Evolutionary conservation across 2,797 vertebrate species (phyloP).

Genomic region (Psittacula derbiana): DNA sequence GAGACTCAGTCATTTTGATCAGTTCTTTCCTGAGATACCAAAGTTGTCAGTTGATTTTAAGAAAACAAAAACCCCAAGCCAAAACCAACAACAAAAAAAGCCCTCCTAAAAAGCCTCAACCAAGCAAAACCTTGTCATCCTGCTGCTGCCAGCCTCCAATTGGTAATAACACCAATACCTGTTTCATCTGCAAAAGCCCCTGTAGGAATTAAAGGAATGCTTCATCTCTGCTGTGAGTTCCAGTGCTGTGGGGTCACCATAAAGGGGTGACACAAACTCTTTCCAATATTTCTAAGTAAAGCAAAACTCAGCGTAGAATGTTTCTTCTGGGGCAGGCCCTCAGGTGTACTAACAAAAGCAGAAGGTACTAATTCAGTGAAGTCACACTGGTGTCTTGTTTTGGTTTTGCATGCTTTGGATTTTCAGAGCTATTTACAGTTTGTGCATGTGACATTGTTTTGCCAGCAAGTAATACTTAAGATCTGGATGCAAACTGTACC

Average conservation of each 20-base stretch:
- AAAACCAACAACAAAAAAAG: not conserved
- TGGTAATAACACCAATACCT: not conserved
- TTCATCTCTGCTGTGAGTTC: not conserved
- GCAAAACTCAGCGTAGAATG: not conserved
- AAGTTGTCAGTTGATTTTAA: not conserved
- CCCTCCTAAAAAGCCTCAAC: not conserved
- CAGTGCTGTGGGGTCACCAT: not conserved
- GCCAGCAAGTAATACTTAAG: not conserved
- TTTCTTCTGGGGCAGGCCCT: not conserved
- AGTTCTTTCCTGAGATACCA: not conserved
- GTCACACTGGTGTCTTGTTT: not conserved
- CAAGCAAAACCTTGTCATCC: not conserved
- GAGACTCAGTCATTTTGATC: not conserved
- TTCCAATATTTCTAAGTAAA: not conserved
- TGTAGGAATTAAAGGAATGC: conserved; percentile 27
- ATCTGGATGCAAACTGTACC: not conserved
- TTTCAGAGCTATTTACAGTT: not conserved
- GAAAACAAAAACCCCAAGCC: not conserved
- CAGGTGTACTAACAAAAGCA: conserved; percentile 17
- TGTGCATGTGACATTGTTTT: conserved; percentile 43
- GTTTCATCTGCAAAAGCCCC: not conserved
- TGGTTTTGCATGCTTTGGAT: conserved; percentile 34
- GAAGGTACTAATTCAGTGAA: not conserved
- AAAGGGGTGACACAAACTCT: not conserved
- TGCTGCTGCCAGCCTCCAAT: not conserved